Conservation (phyloP, 2,113 vertebrate species). For the Camelus dromedarius region DNA sequence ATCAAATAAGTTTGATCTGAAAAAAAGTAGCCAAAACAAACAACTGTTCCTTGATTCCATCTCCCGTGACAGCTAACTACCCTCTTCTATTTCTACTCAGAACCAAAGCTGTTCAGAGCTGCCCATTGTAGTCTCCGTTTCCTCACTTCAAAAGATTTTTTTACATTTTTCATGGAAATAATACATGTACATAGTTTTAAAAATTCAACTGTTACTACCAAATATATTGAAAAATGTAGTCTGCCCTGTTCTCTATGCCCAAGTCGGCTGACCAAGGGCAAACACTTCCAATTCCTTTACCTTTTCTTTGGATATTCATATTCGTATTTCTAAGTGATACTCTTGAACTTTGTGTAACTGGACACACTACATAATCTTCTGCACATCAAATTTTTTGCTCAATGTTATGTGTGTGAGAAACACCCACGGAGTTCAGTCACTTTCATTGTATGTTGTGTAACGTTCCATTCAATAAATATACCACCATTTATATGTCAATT, state of each 20-base stretch:
- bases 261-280: neutral
- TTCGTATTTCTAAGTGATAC: constrained; percentile 41
- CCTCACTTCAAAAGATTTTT: neutral
- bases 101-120: neutral
- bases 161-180: neutral
- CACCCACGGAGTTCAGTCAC: neutral
- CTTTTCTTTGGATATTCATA: neutral
- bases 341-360: neutral
- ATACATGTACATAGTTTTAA: neutral
- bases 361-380: neutral
- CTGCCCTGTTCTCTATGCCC: neutral
- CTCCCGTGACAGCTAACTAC: neutral
- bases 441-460: neutral
- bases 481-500: neutral
- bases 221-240: neutral
- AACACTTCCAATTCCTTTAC: neutral
- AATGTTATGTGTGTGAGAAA: neutral
- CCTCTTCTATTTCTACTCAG: neutral
- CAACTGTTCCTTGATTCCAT: too few species aligned
- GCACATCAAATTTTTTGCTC: neutral
- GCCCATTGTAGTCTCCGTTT: neutral
- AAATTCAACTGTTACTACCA: neutral
- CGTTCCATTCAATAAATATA: neutral
- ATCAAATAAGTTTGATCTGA: neutral
- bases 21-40: neutral